phyloP scores from a whole-genome alignment of 2,113 vertebrate genomes.

The Polypterus bichir region DNA sequence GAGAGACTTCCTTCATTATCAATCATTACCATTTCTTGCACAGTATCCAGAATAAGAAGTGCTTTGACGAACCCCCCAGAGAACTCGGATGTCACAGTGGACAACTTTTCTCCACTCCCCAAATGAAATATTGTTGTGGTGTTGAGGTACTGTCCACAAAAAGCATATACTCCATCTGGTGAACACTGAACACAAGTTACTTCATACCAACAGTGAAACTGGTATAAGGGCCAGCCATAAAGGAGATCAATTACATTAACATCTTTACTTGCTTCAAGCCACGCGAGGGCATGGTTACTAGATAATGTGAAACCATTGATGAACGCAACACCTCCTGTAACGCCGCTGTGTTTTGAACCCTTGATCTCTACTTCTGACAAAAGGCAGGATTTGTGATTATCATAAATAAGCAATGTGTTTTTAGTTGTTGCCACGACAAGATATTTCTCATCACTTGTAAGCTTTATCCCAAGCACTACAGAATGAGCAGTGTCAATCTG shows the following conservation, averaged over 20 bases:
- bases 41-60: constrained; percentile 80
- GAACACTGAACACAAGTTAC: constrained; percentile 95
- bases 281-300: constrained; percentile 83
- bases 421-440: constrained; percentile 93
- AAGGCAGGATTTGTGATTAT: constrained; percentile 93
- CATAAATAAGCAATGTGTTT: constrained; percentile 89
- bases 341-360: constrained; percentile 75
- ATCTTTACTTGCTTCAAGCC: constrained; percentile 94
- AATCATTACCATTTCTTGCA: constrained; percentile 93
- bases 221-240: constrained; percentile 93
- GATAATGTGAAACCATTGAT: constrained; percentile 93
- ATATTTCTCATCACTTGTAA: constrained; percentile 84
- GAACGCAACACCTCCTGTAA: constrained; percentile 65
- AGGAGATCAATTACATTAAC: constrained; percentile 89
- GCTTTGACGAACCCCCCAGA: constrained; percentile 93
- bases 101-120: constrained; percentile 85
- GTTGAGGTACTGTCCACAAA: constrained; percentile 94
- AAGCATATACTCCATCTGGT: constrained; percentile 82
- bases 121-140: constrained; percentile 85
- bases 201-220: constrained; percentile 97
- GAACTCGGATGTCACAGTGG: constrained; percentile 89
- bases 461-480: constrained; percentile 84
- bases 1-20: constrained; percentile 92
- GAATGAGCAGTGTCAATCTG: constrained; percentile 88
- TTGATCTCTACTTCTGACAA: constrained; percentile 94